Conservation (phyloP, 53 echinoderm and acorn worm genomes). For the Actinopyga echinites region DNA sequence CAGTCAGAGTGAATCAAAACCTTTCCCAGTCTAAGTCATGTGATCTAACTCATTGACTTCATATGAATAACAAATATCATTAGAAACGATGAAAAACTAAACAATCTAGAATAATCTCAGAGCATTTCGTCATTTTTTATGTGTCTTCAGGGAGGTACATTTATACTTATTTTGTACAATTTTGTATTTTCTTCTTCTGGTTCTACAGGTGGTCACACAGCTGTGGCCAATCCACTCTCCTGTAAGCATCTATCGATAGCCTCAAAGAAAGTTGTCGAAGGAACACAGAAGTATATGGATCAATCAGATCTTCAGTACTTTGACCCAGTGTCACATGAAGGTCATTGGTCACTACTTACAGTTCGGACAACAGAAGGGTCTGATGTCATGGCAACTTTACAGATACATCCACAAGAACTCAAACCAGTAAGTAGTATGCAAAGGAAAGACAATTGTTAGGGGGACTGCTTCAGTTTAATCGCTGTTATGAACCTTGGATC, state of each 20-base stretch:
- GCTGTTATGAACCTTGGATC: too few relatives aligned
- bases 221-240: conserved; percentile 71
- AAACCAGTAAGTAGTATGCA: conserved; percentile 63
- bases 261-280: conserved; percentile 70
- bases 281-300: conserved; percentile 79
- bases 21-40: too few relatives aligned
- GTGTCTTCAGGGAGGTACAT: too few relatives aligned
- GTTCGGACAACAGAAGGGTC: conserved; percentile 76
- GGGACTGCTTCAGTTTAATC: too few relatives aligned
- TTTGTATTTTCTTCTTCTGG: not conserved
- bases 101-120: too few relatives aligned
- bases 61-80: too few relatives aligned
- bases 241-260: conserved; percentile 64
- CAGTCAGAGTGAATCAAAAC: too few relatives aligned
- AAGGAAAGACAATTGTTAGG: too few relatives aligned
- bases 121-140: too few relatives aligned
- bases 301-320: conserved; percentile 61
- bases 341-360: conserved; percentile 83
- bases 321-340: conserved; percentile 74
- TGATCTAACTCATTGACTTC: too few relatives aligned
- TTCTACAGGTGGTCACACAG: conserved; percentile 68
- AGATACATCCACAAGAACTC: conserved; percentile 71
- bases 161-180: not conserved
- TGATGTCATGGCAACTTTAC: conserved; percentile 79
- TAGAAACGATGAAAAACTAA: too few relatives aligned